Percentiles rank a stretch among this genome's conserved stretches.
These are phyloP conservation scores for Gryllus bimaculatus DNA, from an alignment of 1,140 invertebrate species.

Conservation along the genomic window DNA sequence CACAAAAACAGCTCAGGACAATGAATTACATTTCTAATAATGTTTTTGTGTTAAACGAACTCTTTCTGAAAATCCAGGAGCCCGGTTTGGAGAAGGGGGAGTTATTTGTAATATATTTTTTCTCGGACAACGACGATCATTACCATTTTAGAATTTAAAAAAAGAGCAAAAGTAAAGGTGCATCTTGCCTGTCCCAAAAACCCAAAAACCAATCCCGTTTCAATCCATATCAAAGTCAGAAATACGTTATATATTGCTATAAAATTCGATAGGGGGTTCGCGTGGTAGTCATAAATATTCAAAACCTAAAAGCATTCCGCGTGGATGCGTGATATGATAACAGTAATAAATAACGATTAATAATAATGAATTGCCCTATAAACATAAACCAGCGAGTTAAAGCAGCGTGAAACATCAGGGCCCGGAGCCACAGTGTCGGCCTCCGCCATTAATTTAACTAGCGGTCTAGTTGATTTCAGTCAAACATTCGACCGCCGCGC, in stretches of 20 bases:
- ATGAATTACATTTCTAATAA: neutral
- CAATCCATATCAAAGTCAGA: neutral
- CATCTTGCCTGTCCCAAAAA: no score
- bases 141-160: no score
- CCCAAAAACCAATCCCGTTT: neutral
- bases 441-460: neutral
- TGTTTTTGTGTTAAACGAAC: neutral
- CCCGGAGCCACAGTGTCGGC: neutral
- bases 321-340: neutral
- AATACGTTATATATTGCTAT: neutral
- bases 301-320: neutral
- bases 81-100: no score
- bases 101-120: no score
- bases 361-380: neutral
- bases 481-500: neutral
- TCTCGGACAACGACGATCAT: no score
- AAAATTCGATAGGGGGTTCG: neutral
- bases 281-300: neutral
- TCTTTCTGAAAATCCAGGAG: neutral
- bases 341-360: neutral
- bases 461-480: neutral
- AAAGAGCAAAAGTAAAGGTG: no score
- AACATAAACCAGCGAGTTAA: neutral
- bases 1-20: no score
- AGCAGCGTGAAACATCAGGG: neutral